phyloP scores from a whole-genome alignment of 1,140 invertebrate species.

The Lordiphosa stackelbergi region DNA sequence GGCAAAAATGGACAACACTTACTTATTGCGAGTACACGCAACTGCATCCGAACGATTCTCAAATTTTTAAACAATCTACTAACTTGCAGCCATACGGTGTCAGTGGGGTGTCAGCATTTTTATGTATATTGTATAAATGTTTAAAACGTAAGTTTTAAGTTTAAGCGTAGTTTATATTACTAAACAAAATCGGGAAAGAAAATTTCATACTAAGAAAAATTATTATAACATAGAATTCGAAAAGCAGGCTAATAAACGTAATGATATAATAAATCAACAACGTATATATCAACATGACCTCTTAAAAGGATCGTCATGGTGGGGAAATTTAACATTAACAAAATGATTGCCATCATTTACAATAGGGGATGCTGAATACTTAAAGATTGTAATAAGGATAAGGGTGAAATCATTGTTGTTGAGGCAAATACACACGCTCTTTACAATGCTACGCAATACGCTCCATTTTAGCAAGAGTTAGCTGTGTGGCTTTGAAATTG shows the following conservation, averaged over 20 bases:
- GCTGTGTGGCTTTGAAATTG: constrained; percentile 39
- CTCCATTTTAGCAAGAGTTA: constrained; percentile 17
- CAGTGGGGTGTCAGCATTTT: too few species aligned
- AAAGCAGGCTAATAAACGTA: constrained; percentile 46
- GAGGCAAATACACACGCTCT: constrained; percentile 12
- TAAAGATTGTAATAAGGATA: constrained; percentile 7
- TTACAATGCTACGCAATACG: constrained; percentile 19
- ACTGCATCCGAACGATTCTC: too few species aligned
- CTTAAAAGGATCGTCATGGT: constrained; percentile 57
- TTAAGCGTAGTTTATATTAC: too few species aligned
- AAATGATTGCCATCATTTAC: constrained; percentile 55
- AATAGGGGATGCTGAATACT: constrained; percentile 51
- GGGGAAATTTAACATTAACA: constrained; percentile 44
- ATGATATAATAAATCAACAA: constrained; percentile 64
- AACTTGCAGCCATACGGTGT: too few species aligned
- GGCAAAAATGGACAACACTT: too few species aligned
- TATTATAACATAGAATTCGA: constrained; percentile 36
- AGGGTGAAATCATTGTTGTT: constrained; percentile 12
- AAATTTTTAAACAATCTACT: too few species aligned
- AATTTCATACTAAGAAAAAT: constrained; percentile 26
- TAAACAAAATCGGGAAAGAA: too few species aligned
- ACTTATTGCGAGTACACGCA: too few species aligned
- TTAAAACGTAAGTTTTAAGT: too few species aligned
- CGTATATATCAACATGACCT: constrained; percentile 32
- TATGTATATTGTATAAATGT: too few species aligned